Base-by-base conservation (phyloP, 2,113 vertebrate species). In the Passerina amoena region DNA sequence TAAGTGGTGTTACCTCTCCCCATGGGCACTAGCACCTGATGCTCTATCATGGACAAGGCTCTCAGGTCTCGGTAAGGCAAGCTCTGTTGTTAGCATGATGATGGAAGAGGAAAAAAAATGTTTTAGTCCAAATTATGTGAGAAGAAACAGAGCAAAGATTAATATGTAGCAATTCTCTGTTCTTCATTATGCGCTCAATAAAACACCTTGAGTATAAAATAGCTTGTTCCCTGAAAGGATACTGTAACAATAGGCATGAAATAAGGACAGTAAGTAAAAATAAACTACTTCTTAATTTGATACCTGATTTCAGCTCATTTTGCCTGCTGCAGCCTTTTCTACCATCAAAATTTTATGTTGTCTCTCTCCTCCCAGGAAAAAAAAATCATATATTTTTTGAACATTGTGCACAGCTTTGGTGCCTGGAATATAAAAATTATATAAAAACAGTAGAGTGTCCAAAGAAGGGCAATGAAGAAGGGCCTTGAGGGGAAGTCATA, bases 401-500 rank as follows among this genome's bases (percentile, higher is more conserved):
- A 66, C 8, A 14, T 18, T 59, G 17, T 59, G 11, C 25, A 9
- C 31, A 42, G 25, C 21, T 42, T 42, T 76, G 35, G 51, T 50
- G 13, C 10, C 3, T 50, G 9, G 3, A 59, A 16, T 31, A 42
- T 25, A 7, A 42, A 65, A 65, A 57, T 11, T 1, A 42, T 7
- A 50, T 11, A 11, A 42, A 59, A 9, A 8, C 25, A 11, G 31
- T 44, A 18, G 5, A 17, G 6, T 27, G 21, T 37, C 31, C 17
- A 51, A 27, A 44, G 44, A 18, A 59, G 17, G 21, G 7, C 21
- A 17, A 11, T 1, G 1, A 76, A 3, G 12, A 68, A 59, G 61
- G 31, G 17, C 16, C 31, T 14, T 31, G 30, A 75, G 19, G 10
- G 1, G 24, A 57, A 35, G 16, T 9, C 0, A 0, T 50, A 1